Evolutionary conservation across 2,888 invertebrate species (phyloP).

Genomic region (Drosophila seclusa): DNA sequence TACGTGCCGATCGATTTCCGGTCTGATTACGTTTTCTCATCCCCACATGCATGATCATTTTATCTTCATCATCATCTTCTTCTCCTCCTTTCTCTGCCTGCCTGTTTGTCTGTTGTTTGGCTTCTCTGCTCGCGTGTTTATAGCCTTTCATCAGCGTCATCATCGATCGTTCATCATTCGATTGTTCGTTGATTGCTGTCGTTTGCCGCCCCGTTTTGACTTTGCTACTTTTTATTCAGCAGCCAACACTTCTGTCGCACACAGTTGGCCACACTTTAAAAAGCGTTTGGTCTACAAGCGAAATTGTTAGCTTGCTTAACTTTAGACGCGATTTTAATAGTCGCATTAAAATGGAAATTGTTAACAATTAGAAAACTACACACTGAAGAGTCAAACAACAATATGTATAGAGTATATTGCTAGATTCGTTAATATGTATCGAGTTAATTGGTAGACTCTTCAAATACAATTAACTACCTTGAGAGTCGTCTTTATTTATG

Average conservation of each 20-base stretch:
- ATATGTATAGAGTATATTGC: neutral
- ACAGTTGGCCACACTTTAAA: constrained; percentile 12
- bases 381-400: neutral
- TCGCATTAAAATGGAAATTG: neutral
- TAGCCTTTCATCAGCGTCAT: constrained; percentile 64
- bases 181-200: constrained; percentile 30
- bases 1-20: constrained; percentile 83
- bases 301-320: neutral
- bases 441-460: neutral
- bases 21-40: constrained; percentile 79
- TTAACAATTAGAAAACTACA: neutral
- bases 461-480: neutral
- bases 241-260: constrained; percentile 21
- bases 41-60: constrained; percentile 49
- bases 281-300: neutral
- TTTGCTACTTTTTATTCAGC: constrained; percentile 19
- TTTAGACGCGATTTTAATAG: neutral
- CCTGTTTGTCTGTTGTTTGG: constrained; percentile 62
- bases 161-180: constrained; percentile 23
- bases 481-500: neutral
- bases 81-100: constrained; percentile 24
- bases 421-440: neutral
- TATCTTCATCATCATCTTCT: constrained; percentile 39
- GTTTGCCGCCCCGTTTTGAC: constrained; percentile 28
- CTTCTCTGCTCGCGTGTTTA: constrained; percentile 62